Evolutionary conservation across 2,888 invertebrate genomes (phyloP), one percentile per base, ranked within the genome.

Genomic region (Caenorhabditis macrosperma): DNA sequence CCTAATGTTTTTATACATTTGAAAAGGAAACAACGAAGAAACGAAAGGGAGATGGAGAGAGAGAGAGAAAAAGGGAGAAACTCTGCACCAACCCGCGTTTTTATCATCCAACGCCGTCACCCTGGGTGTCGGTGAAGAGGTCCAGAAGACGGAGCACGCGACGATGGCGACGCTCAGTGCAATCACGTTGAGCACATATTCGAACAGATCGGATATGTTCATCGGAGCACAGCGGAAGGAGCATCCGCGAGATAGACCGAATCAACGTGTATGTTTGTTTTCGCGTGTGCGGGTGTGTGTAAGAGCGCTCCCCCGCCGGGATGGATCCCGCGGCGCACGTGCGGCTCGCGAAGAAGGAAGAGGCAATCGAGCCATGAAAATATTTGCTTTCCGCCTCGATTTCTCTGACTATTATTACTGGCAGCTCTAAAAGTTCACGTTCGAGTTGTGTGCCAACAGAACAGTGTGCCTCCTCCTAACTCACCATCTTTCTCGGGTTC

Each of bases 1-100:
- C 35, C 72, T 72, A 72, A 72, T 72, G 74, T 74, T 57, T 59
- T 74, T 74, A 74, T 74, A 57, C 74, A 50, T 20, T 55, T 71
- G 71, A 63, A 55, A 57, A 33, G 33, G 59, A 35, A n/a, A n/a
- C n/a, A n/a, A n/a, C n/a, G n/a, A 41, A n/a, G 10, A 44, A 30
- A 46, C 24, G 38, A 54, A 64, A 35, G 35, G 17, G 17, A 24
- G 15, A n/a, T n/a, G n/a, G n/a, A n/a, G 24, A 38, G 9, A 22
- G n/a, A 17, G n/a, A 17, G 17, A 15, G 20, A 9, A n/a, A 12
- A 33, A 30, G 22, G n/a, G n/a, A n/a, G n/a, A n/a, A n/a, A n/a
- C n/a, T 2, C 17, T 44, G 44, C 38, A 63, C 72, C 57, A 41
- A 63, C 61, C 63, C 46, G 55, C 46, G 28, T 54, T 63, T 63